phyloP scores from a whole-genome alignment of 1,140 invertebrate species.

The Dendrolimus punctatus region DNA sequence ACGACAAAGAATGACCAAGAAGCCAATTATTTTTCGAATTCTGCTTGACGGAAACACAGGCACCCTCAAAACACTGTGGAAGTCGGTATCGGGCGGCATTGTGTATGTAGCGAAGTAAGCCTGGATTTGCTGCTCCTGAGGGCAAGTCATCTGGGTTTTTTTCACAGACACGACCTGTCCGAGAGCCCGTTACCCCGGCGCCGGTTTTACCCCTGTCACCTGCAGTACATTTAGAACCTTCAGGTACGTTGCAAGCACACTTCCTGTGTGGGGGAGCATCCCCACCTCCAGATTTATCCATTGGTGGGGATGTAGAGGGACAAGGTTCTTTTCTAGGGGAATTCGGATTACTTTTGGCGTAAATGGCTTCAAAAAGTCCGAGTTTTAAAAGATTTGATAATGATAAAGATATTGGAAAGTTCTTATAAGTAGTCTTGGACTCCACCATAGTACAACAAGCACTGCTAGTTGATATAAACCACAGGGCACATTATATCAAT shows the following conservation, averaged over 20 bases:
- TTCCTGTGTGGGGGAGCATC: constrained; percentile 27
- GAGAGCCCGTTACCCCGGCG: constrained; percentile 54
- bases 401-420: constrained; percentile 6
- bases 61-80: constrained; percentile 61
- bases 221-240: constrained; percentile 24
- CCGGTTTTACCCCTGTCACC: constrained; percentile 53
- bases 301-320: background rate
- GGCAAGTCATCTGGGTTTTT: constrained; percentile 32
- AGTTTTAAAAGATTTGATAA: constrained; percentile 35
- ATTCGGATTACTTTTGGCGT: constrained; percentile 40
- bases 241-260: constrained; percentile 21
- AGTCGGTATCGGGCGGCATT: constrained; percentile 51
- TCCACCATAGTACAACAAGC: no score
- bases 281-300: constrained; percentile 26
- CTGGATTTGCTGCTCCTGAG: constrained; percentile 38
- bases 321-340: constrained; percentile 24
- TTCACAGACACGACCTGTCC: constrained; percentile 28
- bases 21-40: constrained; percentile 46
- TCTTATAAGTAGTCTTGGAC: background rate
- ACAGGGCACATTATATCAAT: no score
- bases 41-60: constrained; percentile 45
- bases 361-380: constrained; percentile 35
- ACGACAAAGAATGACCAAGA: constrained; percentile 50
- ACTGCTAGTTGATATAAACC: no score
- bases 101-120: constrained; percentile 52